These are phyloP conservation scores for Theretra japonica DNA, from an alignment of 2,888 invertebrate genomes.

Conservation along the genomic window DNA sequence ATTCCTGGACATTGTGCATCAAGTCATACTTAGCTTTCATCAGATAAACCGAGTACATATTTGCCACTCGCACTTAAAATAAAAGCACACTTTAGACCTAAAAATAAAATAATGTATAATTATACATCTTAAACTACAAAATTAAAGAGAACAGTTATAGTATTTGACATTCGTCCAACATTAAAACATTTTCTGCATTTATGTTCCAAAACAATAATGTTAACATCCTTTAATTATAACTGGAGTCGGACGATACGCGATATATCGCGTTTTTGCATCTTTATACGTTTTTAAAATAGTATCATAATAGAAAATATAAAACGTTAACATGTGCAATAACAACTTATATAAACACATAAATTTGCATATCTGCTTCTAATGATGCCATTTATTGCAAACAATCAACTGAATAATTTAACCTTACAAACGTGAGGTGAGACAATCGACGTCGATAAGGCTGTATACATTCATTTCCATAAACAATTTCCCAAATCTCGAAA, in stretches of 20 bases:
- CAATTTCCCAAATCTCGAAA: slow-evolving; percentile 1
- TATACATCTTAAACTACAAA: neutral
- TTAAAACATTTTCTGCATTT: neutral
- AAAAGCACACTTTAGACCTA: neutral
- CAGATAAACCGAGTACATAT: too few species aligned
- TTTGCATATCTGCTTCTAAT: neutral
- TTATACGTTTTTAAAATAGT: slow-evolving; percentile 1
- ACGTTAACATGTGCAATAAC: neutral
- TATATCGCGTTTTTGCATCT: slow-evolving; percentile 12
- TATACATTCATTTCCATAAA: slow-evolving; percentile 12
- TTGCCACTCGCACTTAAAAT: too few species aligned
- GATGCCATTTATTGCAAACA: too few species aligned
- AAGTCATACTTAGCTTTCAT: too few species aligned
- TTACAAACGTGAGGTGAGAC: too few species aligned
- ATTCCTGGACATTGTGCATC: too few species aligned
- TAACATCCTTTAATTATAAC: slow-evolving; percentile 6
- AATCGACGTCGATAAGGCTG: neutral
- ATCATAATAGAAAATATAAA: neutral
- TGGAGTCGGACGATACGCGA: neutral
- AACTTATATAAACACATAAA: neutral
- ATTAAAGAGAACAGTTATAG: neutral
- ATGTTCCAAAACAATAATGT: neutral
- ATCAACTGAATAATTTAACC: neutral
- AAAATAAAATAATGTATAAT: neutral
- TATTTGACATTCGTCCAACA: slow-evolving; percentile 4